Conservation (phyloP, 2,113 vertebrate genomes). For the Notothenia rossii region DNA sequence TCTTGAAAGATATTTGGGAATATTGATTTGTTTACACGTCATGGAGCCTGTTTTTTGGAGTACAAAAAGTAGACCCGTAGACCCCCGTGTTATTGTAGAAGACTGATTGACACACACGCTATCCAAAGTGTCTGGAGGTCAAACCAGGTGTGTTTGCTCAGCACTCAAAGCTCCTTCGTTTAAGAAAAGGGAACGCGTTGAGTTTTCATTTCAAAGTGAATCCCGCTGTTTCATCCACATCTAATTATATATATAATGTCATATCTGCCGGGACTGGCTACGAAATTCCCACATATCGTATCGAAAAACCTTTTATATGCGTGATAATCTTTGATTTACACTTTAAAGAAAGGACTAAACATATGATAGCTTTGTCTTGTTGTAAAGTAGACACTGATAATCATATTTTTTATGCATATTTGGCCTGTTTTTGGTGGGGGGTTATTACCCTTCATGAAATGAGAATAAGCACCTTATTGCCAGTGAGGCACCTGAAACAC, state of each 20-base stretch:
- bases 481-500: conserved; percentile 2
- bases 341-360: background rate
- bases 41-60: too few species aligned
- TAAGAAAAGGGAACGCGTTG: background rate
- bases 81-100: too few species aligned
- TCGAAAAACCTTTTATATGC: too few species aligned
- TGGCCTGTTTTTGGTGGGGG: background rate
- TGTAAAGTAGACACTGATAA: background rate
- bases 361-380: background rate
- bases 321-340: background rate
- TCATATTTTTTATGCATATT: background rate
- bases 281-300: background rate
- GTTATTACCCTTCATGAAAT: background rate
- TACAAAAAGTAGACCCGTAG: too few species aligned
- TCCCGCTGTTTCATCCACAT: background rate
- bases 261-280: background rate
- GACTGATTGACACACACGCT: too few species aligned
- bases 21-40: too few species aligned
- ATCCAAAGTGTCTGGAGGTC: too few species aligned
- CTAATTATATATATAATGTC: too few species aligned
- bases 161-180: too few species aligned
- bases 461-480: conserved; percentile 56
- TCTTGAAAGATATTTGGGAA: too few species aligned
- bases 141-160: too few species aligned
- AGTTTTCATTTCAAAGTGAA: background rate